phyloP scores from a whole-genome alignment of 2,113 vertebrate genomes.

The Accipiter cooperii region DNA sequence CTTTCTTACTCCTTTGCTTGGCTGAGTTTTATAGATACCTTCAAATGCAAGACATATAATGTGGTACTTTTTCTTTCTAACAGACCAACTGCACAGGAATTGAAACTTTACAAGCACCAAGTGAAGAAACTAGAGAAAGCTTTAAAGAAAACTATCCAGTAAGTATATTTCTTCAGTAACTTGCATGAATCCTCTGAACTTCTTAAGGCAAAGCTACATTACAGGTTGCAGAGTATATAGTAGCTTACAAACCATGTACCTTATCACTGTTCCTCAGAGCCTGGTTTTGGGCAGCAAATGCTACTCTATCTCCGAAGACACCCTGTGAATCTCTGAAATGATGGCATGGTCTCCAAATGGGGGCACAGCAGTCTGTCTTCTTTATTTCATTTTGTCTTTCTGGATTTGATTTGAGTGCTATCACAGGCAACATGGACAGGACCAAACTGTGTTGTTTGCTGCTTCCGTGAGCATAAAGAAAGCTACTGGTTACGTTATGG shows the following conservation, averaged over 20 bases:
- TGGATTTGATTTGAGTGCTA: not conserved
- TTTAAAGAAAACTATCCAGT: constrained; percentile 71
- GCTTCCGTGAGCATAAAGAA: not conserved
- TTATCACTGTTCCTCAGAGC: not conserved
- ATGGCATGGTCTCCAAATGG: not conserved
- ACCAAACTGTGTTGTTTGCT: not conserved
- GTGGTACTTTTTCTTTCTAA: not conserved
- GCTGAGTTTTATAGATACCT: not conserved
- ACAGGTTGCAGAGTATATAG: not conserved
- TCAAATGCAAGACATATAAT: not conserved
- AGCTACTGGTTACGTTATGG: not conserved
- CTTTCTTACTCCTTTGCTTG: not conserved
- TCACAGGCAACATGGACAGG: not conserved
- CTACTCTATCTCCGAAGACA: not conserved
- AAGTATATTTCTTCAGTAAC: constrained; percentile 22
- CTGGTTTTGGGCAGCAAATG: not conserved
- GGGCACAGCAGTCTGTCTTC: not conserved
- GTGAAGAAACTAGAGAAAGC: constrained; percentile 77
- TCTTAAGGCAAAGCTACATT: not conserved
- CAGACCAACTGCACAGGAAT: constrained; percentile 75
- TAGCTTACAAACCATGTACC: not conserved
- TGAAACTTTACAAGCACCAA: constrained; percentile 81
- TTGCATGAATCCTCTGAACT: not conserved
- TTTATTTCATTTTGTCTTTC: not conserved
- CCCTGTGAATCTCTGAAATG: not conserved